phyloP scores from a whole-genome alignment of 2,113 vertebrate genomes.

The Seriola dumerili region DNA sequence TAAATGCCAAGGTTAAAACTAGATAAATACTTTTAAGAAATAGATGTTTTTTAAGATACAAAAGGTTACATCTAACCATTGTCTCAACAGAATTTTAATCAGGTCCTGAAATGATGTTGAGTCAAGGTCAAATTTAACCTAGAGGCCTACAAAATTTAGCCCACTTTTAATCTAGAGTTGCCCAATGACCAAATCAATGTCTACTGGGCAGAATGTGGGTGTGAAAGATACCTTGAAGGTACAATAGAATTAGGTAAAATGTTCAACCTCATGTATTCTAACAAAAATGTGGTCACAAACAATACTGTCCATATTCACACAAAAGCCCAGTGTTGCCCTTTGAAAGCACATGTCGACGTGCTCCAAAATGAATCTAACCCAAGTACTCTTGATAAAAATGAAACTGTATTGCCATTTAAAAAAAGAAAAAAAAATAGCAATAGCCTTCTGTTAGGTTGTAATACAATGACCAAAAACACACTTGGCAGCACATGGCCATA shows the following conservation, averaged over 20 bases:
- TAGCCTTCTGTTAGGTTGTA: background rate
- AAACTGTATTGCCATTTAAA: background rate
- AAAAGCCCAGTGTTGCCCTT: background rate
- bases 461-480: slow-evolving; percentile 17
- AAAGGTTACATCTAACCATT: background rate
- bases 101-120: too few species aligned
- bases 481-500: slow-evolving; percentile 2
- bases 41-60: background rate
- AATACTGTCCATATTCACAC: background rate
- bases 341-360: background rate
- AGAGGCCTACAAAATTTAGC: background rate
- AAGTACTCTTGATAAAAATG: background rate
- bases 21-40: background rate
- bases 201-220: background rate
- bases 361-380: background rate
- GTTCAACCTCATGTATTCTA: too few species aligned
- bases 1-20: background rate
- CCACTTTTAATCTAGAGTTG: background rate
- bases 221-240: background rate
- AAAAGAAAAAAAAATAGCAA: too few species aligned
- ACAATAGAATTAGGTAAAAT: background rate
- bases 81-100: too few species aligned
- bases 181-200: too few species aligned
- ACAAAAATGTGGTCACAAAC: background rate
- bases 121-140: background rate